These are phyloP conservation scores for Ashinkailepas kermadecensis DNA, from an alignment of 2,888 invertebrate genomes.

Conservation along the genomic window DNA sequence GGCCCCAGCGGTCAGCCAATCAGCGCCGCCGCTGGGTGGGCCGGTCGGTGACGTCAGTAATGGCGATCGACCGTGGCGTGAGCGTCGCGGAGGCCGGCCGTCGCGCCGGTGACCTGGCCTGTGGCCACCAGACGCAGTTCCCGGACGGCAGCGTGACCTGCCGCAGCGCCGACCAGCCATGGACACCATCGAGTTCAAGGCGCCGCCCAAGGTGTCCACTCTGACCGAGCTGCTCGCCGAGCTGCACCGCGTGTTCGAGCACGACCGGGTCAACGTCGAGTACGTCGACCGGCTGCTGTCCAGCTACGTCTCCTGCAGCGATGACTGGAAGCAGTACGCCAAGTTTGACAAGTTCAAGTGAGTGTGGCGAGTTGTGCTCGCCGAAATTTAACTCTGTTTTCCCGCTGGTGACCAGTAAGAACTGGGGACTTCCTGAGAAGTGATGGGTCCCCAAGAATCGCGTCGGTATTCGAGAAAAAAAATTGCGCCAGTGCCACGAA, in stretches of 20 bases:
- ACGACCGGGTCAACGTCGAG: constrained; percentile 80
- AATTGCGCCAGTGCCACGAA: too few relatives aligned
- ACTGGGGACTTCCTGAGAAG: too few relatives aligned
- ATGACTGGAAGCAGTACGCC: constrained; percentile 89
- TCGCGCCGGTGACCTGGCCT: not conserved
- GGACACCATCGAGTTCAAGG: not conserved
- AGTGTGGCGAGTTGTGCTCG: constrained; percentile 8
- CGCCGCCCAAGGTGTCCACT: constrained; percentile 26
- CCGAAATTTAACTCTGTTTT: too few relatives aligned
- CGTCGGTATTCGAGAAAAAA: too few relatives aligned
- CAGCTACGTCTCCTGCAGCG: constrained; percentile 74
- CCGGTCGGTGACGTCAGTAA: not conserved
- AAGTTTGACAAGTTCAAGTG: constrained; percentile 80
- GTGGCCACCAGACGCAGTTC: too few relatives aligned
- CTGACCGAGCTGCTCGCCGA: constrained; percentile 46
- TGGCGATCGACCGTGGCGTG: not conserved
- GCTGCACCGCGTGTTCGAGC: constrained; percentile 66
- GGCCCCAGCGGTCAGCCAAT: not conserved
- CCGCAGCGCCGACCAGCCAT: too few relatives aligned
- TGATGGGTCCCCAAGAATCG: too few relatives aligned
- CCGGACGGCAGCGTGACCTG: too few relatives aligned
- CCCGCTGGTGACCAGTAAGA: too few relatives aligned
- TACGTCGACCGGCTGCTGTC: constrained; percentile 72
- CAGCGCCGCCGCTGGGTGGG: constrained; percentile 21
- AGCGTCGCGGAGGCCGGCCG: not conserved